phyloP scores from a whole-genome alignment of 2,113 vertebrate species.

The Symphodus melops region DNA sequence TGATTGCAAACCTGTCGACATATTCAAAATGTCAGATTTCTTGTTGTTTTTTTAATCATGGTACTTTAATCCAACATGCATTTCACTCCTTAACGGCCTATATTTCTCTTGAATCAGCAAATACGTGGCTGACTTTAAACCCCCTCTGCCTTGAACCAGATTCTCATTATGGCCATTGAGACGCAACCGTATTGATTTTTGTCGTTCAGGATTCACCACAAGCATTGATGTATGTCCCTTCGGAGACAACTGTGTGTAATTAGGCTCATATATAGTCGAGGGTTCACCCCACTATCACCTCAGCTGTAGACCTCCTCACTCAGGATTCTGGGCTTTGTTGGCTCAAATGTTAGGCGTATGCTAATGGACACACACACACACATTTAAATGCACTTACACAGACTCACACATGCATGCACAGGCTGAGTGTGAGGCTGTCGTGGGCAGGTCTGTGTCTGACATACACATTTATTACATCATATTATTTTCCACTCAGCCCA shows the following conservation, averaged over 20 bases:
- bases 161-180: conserved; percentile 56
- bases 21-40: background rate
- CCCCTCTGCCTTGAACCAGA: conserved; percentile 18
- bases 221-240: conserved; percentile 59
- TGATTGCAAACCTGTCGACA: background rate
- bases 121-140: conserved; percentile 39
- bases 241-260: conserved; percentile 64
- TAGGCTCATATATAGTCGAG: conserved; percentile 56
- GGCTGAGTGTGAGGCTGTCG: conserved; percentile 20
- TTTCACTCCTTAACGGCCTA: conserved; percentile 29
- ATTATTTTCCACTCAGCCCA: conserved; percentile 72
- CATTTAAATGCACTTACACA: background rate
- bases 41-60: conserved; percentile 12
- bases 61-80: conserved; percentile 11
- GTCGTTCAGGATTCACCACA: conserved; percentile 58
- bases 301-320: conserved; percentile 11
- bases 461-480: conserved; percentile 71
- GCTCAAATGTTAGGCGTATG: conserved; percentile 18
- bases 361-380: conserved; percentile 40
- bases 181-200: conserved; percentile 64
- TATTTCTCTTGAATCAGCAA: background rate
- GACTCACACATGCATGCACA: conserved; percentile 3
- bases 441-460: conserved; percentile 59
- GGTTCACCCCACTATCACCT: conserved; percentile 19
- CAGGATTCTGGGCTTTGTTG: conserved; percentile 32